phyloP scores from a whole-genome alignment of 92 coral and sea anemone species.

The Palythoa grandis region DNA sequence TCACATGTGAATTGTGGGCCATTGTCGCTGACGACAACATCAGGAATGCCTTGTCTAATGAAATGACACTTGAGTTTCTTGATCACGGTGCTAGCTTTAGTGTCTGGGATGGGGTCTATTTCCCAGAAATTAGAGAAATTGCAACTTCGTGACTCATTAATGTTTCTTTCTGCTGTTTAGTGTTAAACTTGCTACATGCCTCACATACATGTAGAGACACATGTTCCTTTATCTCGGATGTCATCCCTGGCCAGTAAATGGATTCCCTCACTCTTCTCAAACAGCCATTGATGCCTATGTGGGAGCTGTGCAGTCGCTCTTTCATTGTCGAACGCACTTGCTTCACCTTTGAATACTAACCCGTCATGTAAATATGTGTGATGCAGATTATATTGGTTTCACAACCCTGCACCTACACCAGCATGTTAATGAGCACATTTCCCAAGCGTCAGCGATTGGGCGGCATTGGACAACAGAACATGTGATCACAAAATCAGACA shows the following conservation, averaged over 20 bases:
- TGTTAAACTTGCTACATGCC: too few relatives aligned
- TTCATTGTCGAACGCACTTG: slow-evolving; percentile 10
- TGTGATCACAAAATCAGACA: too few relatives aligned
- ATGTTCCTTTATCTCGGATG: slow-evolving; percentile 46
- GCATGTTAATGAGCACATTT: too few relatives aligned
- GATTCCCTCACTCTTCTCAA: slow-evolving; percentile 62
- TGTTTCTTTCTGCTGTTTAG: too few relatives aligned
- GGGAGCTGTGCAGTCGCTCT: slow-evolving; percentile 49
- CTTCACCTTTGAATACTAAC: slow-evolving; percentile 50
- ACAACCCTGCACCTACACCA: too few relatives aligned
- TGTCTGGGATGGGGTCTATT: too few relatives aligned
- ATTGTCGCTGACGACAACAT: slow-evolving; percentile 50
- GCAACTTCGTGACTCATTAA: too few relatives aligned
- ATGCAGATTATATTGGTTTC: too few relatives aligned
- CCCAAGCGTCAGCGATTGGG: too few relatives aligned
- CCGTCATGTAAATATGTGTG: too few relatives aligned
- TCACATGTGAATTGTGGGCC: slow-evolving; percentile 59
- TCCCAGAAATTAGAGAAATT: too few relatives aligned
- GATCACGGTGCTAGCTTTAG: slow-evolving; percentile 47
- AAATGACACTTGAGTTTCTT: slow-evolving; percentile 65
- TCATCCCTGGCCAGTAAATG: slow-evolving; percentile 62
- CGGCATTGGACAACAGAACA: too few relatives aligned
- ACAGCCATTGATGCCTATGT: slow-evolving; percentile 63
- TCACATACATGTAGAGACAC: slow-evolving; percentile 53
- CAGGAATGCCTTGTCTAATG: slow-evolving; percentile 61